A percentile compares a stretch with the other conserved stretches of the same genome.
Evolutionary conservation across 2,888 invertebrate genomes (phyloP).

Genomic region (Hirtodrosophila histrioides): DNA sequence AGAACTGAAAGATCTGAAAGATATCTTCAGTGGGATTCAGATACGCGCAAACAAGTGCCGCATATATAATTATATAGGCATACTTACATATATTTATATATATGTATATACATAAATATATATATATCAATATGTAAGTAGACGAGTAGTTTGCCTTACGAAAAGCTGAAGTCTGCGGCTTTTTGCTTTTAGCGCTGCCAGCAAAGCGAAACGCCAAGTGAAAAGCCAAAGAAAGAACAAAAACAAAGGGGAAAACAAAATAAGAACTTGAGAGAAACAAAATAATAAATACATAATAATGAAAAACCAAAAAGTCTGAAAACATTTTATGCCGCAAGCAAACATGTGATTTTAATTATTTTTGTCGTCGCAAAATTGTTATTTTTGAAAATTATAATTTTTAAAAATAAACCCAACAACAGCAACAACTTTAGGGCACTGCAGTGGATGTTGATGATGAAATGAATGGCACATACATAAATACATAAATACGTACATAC

Average conservation of each 20-base stretch:
- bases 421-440: constrained; percentile 37
- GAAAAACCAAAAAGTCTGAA: constrained; percentile 46
- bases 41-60: neutral
- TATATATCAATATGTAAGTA: constrained; percentile 32
- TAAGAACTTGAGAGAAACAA: constrained; percentile 17
- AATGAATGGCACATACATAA: constrained; percentile 24
- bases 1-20: neutral
- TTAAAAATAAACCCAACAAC: constrained; percentile 66
- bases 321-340: constrained; percentile 78
- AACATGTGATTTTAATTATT: constrained; percentile 80
- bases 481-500: too few species aligned
- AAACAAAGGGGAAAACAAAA: constrained; percentile 19
- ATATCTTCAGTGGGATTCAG: neutral
- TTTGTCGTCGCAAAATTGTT: constrained; percentile 77
- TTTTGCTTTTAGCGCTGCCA: constrained; percentile 65
- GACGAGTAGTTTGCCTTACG: constrained; percentile 27
- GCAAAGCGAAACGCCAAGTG: constrained; percentile 70
- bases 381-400: constrained; percentile 79
- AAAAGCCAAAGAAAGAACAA: constrained; percentile 45
- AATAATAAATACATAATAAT: constrained; percentile 46
- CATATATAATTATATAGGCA: neutral
- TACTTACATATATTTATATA: neutral
- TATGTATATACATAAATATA: constrained; percentile 6
- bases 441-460: constrained; percentile 37
- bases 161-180: constrained; percentile 47